A percentile compares a stretch with the other conserved stretches of the same genome.
phyloP scores from a whole-genome alignment of 2,888 invertebrate species.

The Liposcelis brunnea region DNA sequence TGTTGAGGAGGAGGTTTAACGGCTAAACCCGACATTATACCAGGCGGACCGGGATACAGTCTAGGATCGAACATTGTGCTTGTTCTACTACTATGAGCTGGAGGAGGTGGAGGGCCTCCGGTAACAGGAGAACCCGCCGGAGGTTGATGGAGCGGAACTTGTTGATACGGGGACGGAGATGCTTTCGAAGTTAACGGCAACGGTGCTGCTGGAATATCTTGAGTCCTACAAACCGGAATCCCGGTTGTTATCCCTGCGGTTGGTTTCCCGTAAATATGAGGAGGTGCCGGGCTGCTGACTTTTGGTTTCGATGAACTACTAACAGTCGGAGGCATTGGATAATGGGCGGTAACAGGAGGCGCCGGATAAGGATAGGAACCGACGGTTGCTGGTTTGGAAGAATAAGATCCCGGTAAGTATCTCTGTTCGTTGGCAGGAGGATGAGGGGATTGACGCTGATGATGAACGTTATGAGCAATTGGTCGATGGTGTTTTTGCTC shows the following conservation, averaged over 20 bases:
- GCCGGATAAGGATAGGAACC: constrained; percentile 28
- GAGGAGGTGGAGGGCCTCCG: constrained; percentile 25
- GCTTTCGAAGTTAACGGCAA: constrained; percentile 41
- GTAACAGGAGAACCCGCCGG: constrained; percentile 24
- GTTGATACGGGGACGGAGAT: constrained; percentile 34
- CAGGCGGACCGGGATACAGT: constrained; percentile 22
- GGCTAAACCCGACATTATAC: constrained; percentile 12
- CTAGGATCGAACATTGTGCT: constrained; percentile 29
- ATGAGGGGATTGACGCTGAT: constrained; percentile 29
- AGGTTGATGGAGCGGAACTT: constrained; percentile 29
- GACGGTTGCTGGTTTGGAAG: constrained; percentile 19
- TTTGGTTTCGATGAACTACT: constrained; percentile 37
- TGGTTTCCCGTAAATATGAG: constrained; percentile 53
- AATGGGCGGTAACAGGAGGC: constrained; percentile 22
- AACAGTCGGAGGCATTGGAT: constrained; percentile 20
- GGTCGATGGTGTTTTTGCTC: constrained; percentile 15
- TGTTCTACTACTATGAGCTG: constrained; percentile 28
- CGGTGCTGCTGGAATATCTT: constrained; percentile 24
- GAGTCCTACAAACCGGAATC: constrained; percentile 33
- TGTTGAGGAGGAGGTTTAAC: constrained; percentile 17
- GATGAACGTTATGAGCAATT: constrained; percentile 13
- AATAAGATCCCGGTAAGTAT: constrained; percentile 14
- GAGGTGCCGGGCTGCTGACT: constrained; percentile 62
- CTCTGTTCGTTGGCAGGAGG: constrained; percentile 19
- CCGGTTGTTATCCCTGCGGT: constrained; percentile 38